phyloP scores from a whole-genome alignment of 2,113 vertebrate species.

The Acanthisitta chloris region DNA sequence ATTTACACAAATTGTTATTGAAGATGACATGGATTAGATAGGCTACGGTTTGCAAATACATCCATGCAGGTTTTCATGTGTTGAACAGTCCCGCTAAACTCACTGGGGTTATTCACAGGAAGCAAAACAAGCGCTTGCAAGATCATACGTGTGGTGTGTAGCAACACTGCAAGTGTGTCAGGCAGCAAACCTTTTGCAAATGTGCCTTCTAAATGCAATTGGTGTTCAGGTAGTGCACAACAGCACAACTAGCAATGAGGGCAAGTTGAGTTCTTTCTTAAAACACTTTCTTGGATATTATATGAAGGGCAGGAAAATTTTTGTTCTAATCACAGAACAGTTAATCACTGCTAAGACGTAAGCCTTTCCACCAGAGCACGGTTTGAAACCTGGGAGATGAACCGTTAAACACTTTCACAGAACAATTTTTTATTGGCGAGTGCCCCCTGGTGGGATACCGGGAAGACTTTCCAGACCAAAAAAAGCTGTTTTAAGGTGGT shows the following conservation, averaged over 20 bases:
- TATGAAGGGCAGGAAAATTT: not conserved
- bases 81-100: not conserved
- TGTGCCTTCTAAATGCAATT: accelerated
- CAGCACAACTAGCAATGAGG: not conserved
- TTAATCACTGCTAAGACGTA: not conserved
- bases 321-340: not conserved
- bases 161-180: no score
- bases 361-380: not conserved
- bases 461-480: not conserved
- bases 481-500: conserved; percentile 48
- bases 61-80: accelerated
- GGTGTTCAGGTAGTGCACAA: accelerated
- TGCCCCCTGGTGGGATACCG: conserved; percentile 59
- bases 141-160: accelerated
- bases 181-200: not conserved
- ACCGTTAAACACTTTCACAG: not conserved
- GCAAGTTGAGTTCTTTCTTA: not conserved
- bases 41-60: accelerated
- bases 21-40: not conserved
- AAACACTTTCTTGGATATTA: not conserved
- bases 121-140: not conserved
- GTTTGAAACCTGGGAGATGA: not conserved
- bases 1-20: not conserved
- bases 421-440: not conserved
- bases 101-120: not conserved